A percentile compares a stretch with the other conserved stretches of the same genome.
phyloP scores from a whole-genome alignment of 2,888 invertebrate species.

The Trilocha varians region DNA sequence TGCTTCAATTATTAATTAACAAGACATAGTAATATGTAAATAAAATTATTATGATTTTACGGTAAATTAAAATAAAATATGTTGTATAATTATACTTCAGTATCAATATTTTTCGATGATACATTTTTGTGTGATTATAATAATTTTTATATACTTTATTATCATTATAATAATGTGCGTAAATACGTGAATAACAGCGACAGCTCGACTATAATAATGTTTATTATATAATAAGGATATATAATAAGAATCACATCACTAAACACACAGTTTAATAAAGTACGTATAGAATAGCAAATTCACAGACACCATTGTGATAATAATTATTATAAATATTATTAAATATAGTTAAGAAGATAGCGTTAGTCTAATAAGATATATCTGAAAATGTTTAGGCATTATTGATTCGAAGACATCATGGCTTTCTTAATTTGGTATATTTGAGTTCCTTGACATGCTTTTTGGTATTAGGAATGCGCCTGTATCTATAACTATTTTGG shows the following conservation, averaged over 20 bases:
- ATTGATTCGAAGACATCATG: neutral
- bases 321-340: neutral
- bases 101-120: no score
- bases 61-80: no score
- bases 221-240: constrained; percentile 16
- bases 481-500: no score
- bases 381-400: neutral
- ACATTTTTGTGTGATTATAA: constrained; percentile 50
- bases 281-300: neutral
- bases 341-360: constrained; percentile 1
- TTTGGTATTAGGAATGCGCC: no score
- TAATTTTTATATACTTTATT: no score
- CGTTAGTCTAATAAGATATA: neutral
- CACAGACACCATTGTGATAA: neutral
- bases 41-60: no score
- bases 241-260: constrained; percentile 27
- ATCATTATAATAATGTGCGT: constrained; percentile 48
- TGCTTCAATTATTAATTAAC: no score
- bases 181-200: constrained; percentile 44
- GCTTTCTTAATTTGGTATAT: no score
- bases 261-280: constrained; percentile 25
- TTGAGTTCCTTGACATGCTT: no score
- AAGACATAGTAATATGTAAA: no score
- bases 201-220: constrained; percentile 21
- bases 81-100: no score